A percentile compares a stretch with the other conserved stretches of the same genome.
Evolutionary conservation across 2,797 vertebrate genomes (phyloP).

Genomic region (Molossus molossus): DNA sequence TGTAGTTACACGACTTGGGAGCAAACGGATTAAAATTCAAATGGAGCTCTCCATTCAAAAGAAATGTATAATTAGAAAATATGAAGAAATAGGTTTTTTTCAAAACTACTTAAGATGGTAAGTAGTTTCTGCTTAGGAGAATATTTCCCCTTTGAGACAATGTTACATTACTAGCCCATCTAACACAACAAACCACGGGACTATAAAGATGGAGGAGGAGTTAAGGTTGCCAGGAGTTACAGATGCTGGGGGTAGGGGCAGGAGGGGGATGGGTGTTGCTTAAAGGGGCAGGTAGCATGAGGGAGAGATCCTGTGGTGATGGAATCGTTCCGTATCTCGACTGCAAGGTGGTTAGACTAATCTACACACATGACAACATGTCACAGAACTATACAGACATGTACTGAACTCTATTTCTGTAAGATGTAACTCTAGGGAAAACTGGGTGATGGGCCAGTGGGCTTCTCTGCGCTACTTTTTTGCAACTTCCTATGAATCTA

Average conservation of each 20-base stretch:
- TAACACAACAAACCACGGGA: not conserved
- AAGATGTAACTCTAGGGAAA: slow-evolving; percentile 1
- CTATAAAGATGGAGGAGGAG: not conserved
- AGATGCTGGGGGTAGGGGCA: not conserved
- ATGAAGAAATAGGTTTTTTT: not conserved
- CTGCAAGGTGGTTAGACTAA: not conserved
- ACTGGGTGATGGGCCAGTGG: not conserved
- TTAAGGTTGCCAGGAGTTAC: not conserved
- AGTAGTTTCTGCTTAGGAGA: slow-evolving; percentile 32
- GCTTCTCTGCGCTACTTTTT: not conserved
- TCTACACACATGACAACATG: not conserved
- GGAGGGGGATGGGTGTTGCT: not conserved
- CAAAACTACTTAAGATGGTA: not conserved
- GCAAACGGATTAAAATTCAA: not conserved
- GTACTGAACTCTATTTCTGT: not conserved
- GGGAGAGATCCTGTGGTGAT: not conserved
- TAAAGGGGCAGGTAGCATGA: fast-evolving
- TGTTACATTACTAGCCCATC: not conserved
- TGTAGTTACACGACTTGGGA: not conserved
- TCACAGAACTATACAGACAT: not conserved
- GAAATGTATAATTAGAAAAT: not conserved
- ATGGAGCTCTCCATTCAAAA: not conserved
- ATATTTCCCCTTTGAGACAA: not conserved
- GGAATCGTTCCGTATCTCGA: not conserved
- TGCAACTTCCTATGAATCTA: slow-evolving; percentile 44